phyloP scores from a whole-genome alignment of 1,140 invertebrate species.

The Frieseomelitta varia region DNA sequence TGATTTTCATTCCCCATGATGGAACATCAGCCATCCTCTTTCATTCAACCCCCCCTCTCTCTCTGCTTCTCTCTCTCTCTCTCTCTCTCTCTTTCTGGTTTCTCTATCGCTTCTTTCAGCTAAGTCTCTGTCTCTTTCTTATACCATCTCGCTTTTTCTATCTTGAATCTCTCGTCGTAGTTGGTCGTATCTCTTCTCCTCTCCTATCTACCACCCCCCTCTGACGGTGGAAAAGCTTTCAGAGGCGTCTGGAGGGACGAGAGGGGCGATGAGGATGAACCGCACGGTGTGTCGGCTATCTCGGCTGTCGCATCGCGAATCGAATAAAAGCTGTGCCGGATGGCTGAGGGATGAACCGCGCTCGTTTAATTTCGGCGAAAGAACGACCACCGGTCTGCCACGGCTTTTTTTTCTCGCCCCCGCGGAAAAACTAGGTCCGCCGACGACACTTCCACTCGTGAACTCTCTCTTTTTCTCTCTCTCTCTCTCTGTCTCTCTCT shows the following conservation, averaged over 20 bases:
- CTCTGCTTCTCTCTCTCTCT: slow-evolving; percentile 1
- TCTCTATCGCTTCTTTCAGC: neutral
- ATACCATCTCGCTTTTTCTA: neutral
- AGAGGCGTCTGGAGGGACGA: slow-evolving; percentile 44
- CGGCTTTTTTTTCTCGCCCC: slow-evolving; percentile 6
- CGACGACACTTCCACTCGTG: neutral
- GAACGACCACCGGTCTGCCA: neutral
- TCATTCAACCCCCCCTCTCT: slow-evolving; percentile 3
- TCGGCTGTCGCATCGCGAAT: slow-evolving; percentile 59
- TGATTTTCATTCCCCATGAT: slow-evolving; percentile 70
- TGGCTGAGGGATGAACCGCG: slow-evolving; percentile 49
- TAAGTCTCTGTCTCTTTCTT: neutral
- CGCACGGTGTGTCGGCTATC: slow-evolving; percentile 65
- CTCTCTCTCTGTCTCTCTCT: neutral
- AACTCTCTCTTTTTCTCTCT: neutral
- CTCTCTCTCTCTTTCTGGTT: slow-evolving; percentile 3
- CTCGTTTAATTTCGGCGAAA: slow-evolving; percentile 39
- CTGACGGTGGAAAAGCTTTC: slow-evolving; percentile 59
- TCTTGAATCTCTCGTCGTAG: neutral
- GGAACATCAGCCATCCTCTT: slow-evolving; percentile 60
- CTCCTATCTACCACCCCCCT: neutral
- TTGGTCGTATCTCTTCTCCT: neutral
- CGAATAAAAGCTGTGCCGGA: slow-evolving; percentile 46
- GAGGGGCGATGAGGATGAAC: slow-evolving; percentile 54
- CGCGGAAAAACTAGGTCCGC: neutral